Conservation (phyloP, 2,888 invertebrate genomes). For the Agrotis clavis region DNA sequence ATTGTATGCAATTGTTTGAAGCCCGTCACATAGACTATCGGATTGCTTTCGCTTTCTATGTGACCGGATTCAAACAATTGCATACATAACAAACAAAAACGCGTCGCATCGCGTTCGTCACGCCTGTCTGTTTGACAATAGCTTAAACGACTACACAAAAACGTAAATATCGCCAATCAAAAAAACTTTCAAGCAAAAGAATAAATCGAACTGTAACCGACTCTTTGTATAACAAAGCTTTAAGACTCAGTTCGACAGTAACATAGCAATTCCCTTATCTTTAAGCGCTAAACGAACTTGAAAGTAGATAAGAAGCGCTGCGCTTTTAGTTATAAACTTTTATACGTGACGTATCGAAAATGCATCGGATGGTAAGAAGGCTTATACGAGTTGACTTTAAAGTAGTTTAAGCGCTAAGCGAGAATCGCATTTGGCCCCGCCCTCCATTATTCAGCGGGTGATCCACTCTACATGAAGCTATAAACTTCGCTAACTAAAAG, state of each 20-base stretch:
- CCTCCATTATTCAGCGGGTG: conserved; percentile 74
- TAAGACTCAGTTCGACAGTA: conserved; percentile 32
- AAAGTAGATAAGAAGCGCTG: conserved; percentile 67
- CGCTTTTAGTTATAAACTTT: conserved; percentile 78
- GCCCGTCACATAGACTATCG: no score
- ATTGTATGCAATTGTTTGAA: no score
- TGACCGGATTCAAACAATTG: no score
- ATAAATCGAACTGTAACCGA: conserved; percentile 10
- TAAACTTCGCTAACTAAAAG: conserved; percentile 58
- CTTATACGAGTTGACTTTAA: conserved; percentile 84
- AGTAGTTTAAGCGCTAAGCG: conserved; percentile 81
- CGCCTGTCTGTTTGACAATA: no score
- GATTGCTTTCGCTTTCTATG: no score
- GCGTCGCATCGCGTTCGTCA: no score
- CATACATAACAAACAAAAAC: no score
- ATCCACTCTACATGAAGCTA: conserved; percentile 59
- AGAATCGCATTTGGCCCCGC: conserved; percentile 74
- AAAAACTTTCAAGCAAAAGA: neutral
- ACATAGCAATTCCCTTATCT: conserved; percentile 58
- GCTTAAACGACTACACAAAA: neutral
- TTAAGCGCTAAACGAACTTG: conserved; percentile 57
- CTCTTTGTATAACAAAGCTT: conserved; percentile 39
- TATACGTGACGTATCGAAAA: conserved; percentile 81
- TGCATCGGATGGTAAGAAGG: conserved; percentile 82
- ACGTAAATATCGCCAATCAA: neutral